Evolutionary conservation across 2,888 invertebrate species (phyloP).

Genomic region (Aquatica leii): DNA sequence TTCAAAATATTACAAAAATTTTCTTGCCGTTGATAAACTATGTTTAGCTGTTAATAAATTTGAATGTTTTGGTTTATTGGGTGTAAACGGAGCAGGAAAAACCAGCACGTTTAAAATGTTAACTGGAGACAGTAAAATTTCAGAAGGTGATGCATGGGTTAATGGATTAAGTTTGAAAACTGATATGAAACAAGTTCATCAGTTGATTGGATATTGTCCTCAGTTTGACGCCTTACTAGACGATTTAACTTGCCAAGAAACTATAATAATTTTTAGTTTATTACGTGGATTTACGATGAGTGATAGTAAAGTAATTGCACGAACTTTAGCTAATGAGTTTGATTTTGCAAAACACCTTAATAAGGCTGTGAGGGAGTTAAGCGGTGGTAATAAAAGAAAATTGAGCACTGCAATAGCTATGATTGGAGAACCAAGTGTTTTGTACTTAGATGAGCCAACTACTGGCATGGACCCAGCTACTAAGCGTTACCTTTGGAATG

Average conservation of each 20-base stretch:
- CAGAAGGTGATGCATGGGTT: constrained; percentile 76
- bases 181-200: constrained; percentile 67
- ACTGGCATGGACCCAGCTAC: constrained; percentile 83
- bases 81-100: constrained; percentile 89
- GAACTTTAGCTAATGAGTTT: constrained; percentile 57
- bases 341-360: constrained; percentile 60
- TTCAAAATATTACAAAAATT: constrained; percentile 74
- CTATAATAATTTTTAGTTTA: constrained; percentile 63
- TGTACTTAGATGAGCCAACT: constrained; percentile 65
- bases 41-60: constrained; percentile 66
- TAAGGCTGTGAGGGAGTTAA: constrained; percentile 60
- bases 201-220: constrained; percentile 68
- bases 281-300: constrained; percentile 59
- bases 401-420: constrained; percentile 65
- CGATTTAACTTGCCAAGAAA: constrained; percentile 65
- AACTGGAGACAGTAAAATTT: constrained; percentile 80
- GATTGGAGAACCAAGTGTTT: constrained; percentile 64
- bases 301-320: constrained; percentile 52
- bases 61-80: constrained; percentile 80
- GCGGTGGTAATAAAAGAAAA: constrained; percentile 67
- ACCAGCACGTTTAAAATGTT: constrained; percentile 91
- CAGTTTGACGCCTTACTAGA: constrained; percentile 67
- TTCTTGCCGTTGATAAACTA: constrained; percentile 79
- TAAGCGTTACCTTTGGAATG: constrained; percentile 82
- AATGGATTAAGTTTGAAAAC: constrained; percentile 57